A percentile compares a stretch with the other conserved stretches of the same genome.
Conservation (phyloP, 2,888 invertebrate genomes). For the Toxonevra muliebris region DNA sequence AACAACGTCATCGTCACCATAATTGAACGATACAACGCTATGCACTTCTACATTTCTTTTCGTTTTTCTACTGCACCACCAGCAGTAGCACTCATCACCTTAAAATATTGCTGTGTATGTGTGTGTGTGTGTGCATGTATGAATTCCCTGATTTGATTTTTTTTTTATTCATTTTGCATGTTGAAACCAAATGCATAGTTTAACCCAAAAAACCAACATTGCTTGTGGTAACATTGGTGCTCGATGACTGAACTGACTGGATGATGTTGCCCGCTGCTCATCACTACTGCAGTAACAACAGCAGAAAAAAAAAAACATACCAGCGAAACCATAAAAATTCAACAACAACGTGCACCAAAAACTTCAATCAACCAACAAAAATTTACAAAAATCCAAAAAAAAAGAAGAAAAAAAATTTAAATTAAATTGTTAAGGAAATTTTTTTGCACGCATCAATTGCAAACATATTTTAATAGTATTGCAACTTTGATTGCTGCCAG, state of each 20-base stretch:
- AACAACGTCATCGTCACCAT: neutral
- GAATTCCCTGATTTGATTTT: neutral
- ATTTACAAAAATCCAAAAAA: neutral
- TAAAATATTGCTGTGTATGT: neutral
- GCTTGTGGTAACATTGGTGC: neutral
- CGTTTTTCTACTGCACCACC: no score
- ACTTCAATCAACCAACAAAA: no score
- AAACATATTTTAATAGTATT: no score
- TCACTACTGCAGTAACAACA: neutral
- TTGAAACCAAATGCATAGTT: neutral
- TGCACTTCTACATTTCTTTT: neutral
- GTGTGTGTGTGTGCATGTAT: neutral
- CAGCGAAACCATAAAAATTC: neutral
- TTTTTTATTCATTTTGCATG: constrained; percentile 10
- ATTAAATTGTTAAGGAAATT: no score
- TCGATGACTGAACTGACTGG: neutral
- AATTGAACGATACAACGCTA: neutral
- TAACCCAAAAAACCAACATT: neutral
- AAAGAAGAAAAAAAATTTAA: neutral
- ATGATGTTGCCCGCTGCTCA: neutral
- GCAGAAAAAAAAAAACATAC: neutral
- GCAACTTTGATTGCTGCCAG: no score
- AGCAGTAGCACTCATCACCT: no score
- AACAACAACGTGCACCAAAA: neutral
- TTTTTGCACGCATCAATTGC: no score